Evolutionary conservation across 1,140 invertebrate genomes (phyloP), one percentile per base, ranked within the genome.

Genomic region (Heliothis subflexa): DNA sequence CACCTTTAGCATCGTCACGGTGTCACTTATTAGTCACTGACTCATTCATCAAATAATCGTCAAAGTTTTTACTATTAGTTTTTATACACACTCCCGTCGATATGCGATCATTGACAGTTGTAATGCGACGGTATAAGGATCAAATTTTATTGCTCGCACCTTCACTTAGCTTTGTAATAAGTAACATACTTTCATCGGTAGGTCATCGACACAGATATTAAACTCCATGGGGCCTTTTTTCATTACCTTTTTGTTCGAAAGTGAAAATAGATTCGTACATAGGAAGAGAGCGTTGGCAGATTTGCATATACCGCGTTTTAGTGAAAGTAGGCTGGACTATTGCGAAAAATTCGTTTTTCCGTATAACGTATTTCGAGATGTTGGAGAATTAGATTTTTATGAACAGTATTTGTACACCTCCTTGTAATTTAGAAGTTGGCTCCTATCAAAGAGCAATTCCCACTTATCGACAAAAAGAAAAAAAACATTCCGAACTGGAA

Each of bases 11-110:
- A 61, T 66, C 28, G 79, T 62, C 59, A 49, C 72, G 13, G 50
- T 57, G 61, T 28, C 66, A 79, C 73, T 45, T 18, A 33, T 33
- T 33, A 33, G 33, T 33, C 33, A 28, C 52, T 50, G 78, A 79
- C n/a, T 81, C 80, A 86, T 85, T 86, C 85, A 88, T 86, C 81
- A 80, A 83, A 81, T 83, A 78, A 83, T 87, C 78, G 76, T 84
- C 83, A 66, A 54, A 52, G 83, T 86, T 88, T 85, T 86, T 79
- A 61, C 55, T 64, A 21, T 40, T 50, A 71, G 80, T 84, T 88
- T 84, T 83, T 55, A 66, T 25, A 4, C 59, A 50, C 28, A 49
- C 3, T 73, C n/a, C 33, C 3, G 14, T 28, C 68, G 59, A 68
- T 77, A 21, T 28, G 49, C 62, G 45, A 45, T 57, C 50, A 52